Percentiles rank a stretch among this genome's conserved stretches.
Evolutionary conservation across 2,888 invertebrate genomes (phyloP).

Genomic region (Cordilura impudica): DNA sequence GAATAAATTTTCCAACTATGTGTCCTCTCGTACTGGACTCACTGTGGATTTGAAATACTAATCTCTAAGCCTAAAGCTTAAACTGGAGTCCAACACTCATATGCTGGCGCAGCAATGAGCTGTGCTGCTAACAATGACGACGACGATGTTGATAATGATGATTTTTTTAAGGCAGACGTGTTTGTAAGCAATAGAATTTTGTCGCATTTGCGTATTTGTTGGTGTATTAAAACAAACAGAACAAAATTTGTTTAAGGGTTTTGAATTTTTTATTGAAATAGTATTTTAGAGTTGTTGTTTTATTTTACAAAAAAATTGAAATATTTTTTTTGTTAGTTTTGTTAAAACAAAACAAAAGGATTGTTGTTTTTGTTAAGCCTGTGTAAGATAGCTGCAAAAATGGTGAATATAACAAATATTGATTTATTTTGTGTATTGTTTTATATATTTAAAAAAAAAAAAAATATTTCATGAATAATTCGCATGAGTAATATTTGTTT

Average conservation of each 20-base stretch:
- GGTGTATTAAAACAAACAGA: slow-evolving; percentile 43
- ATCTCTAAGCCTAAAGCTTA: slow-evolving; percentile 60
- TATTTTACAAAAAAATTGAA: neutral
- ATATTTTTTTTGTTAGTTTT: neutral
- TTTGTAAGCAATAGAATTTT: slow-evolving; percentile 61
- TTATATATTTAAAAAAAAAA: slow-evolving; percentile 16
- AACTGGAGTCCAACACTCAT: slow-evolving; percentile 22
- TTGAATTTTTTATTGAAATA: neutral
- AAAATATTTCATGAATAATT: slow-evolving; percentile 10
- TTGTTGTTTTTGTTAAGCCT: slow-evolving; percentile 44
- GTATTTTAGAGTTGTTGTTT: slow-evolving; percentile 32
- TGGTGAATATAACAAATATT: slow-evolving; percentile 39
- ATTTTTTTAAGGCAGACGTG: slow-evolving; percentile 32
- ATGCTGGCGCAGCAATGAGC: neutral
- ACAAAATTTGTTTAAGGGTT: neutral
- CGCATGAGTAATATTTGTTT: neutral
- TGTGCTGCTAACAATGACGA: neutral
- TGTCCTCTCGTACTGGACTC: neutral
- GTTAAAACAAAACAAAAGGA: slow-evolving; percentile 25
- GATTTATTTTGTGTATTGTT: slow-evolving; percentile 33
- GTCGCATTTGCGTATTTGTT: slow-evolving; percentile 59
- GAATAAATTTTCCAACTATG: neutral
- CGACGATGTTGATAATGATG: neutral
- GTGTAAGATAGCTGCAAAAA: slow-evolving; percentile 26
- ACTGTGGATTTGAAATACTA: slow-evolving; percentile 56